Evolutionary conservation across 2,888 invertebrate species (phyloP), one percentile per base, ranked within the genome.

Genomic region (Pristionchus mayeri): DNA sequence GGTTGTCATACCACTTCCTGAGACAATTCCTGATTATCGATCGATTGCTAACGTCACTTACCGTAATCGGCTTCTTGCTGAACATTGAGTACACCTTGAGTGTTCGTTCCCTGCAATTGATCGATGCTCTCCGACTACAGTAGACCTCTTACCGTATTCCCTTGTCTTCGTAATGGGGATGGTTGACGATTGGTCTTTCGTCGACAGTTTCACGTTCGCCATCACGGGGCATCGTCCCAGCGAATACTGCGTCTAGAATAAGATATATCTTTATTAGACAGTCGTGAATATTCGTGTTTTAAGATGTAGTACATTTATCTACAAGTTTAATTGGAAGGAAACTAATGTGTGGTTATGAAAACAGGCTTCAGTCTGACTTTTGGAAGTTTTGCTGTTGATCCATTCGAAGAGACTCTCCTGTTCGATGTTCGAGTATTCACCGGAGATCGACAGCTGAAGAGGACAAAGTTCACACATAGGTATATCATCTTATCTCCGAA

Each of bases 151-250:
- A 96, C 96, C 96, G 95, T 88, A 96, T 95, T 82, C 95, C 95
- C 48, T 94, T 94, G 93, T 96, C 95, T 93, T 97, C 97, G 92
- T 97, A 96, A 92, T 96, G 96, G 0, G 97, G 97, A 93, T 97
- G 97, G 87, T 96, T 96, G 0, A 96, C 95, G 76, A 97, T 95
- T 0, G 96, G 96, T 44, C 96, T 94, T 11, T 95, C 0, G 97
- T 96, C 18, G 95, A 95, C 84, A 97, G 93, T 94, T 97, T 95
- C 21, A 97, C 94, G 57, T 96, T 95, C 16, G 97, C 96, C 95
- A 96, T 95, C 0, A 96, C 94, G 0, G n/a, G 97, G 96, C 95
- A 97, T 96, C 76, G 96, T 95, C 7, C 96, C 96, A 27, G 96
- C 96, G 94, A 97, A 97, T 50, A 95, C 96, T 0, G 95, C 95